Base-by-base conservation (phyloP, 2,113 vertebrate species). In the Poecilia latipinna region DNA sequence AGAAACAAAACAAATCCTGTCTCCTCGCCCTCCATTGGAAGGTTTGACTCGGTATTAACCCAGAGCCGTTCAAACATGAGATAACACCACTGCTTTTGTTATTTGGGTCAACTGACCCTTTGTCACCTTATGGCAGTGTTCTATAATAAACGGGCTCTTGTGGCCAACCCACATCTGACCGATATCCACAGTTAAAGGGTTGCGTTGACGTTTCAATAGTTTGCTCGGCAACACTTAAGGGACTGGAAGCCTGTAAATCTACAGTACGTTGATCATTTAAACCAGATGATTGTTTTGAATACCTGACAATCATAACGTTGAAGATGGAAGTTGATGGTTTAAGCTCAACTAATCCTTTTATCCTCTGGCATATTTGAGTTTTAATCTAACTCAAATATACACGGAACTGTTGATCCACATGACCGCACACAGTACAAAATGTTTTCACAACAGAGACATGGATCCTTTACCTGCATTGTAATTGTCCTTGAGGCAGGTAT, bases 111-210 rank as follows among this genome's bases (percentile, higher is more conserved):
- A 81, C 68, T 73, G 72, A 84, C 68, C 69, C 70, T 88, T 79
- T 32, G 67, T 57, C 63, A 62, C 72, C 78, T 54, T 37, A 37
- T 37, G 77, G 63, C 74, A 44, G n/a, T 65, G 60, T 51, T 60
- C 19, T n/a, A 79, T 66, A 64, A 63, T 61, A 44, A 33, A 37
- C 22, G 15, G 57, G 68, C 76, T 76, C 65, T 10, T 64, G 79
- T 79, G 78, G 70, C 71, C 80, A 82, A 48, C 83, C 87, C 73
- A 86, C 84, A 86, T 90, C 54, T 83, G 80, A 84, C 72, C 72
- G 69, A 60, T 24, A 75, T 74, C 13, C 61, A 64, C 63, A 77
- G 66, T 76, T 10, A n/a, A 74, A 66, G 75, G 29, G 35, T 48
- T 48, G 44, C 17, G 1, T 48, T 19, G 15, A 48, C 4, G 1